Evolutionary conservation across 2,888 invertebrate genomes (phyloP), one percentile per base, ranked within the genome.

Genomic region (Zaprionus lineosus): DNA sequence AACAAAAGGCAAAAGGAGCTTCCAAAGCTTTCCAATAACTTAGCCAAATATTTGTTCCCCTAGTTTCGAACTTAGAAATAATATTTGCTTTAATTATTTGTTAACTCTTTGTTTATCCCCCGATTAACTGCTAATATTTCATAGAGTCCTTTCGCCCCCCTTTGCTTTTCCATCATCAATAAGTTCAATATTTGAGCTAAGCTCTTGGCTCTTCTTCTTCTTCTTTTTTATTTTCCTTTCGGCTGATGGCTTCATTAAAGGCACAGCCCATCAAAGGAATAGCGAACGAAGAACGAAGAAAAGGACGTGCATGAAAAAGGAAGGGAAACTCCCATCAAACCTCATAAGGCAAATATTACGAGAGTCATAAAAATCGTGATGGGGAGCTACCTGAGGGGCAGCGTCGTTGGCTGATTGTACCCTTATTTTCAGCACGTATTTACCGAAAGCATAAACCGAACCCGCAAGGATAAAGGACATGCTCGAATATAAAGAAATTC

Each of bases 201-300:
- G n/a, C n/a, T n/a, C n/a, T n/a, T n/a, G n/a, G n/a, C n/a, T n/a
- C n/a, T n/a, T n/a, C n/a, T n/a, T n/a, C n/a, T n/a, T n/a, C n/a
- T n/a, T n/a, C n/a, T n/a, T n/a, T n/a, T n/a, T n/a, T n/a, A n/a
- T n/a, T 74, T 26, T 18, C 75, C 44, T 44, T 59, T 57, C 39
- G 29, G 74, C 59, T 69, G 58, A 51, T 78, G 77, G 79, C 85
- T 84, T 77, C 85, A 78, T 78, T 78, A 77, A 74, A 55, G 66
- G 62, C 47, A 59, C 28, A 40, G 34, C 58, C 51, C 68, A 61
- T 84, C 36, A 53, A 59, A n/a, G n/a, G n/a, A n/a, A n/a, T n/a
- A n/a, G n/a, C n/a, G n/a, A 33, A 26, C 1, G 26, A 18, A 29
- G 21, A 31, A 18, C 11, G 12, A 29, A 21, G 6, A 37, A 26